These are phyloP conservation scores for Caenorhabditis plicata DNA, from an alignment of 2,888 invertebrate species.

Conservation along the genomic window DNA sequence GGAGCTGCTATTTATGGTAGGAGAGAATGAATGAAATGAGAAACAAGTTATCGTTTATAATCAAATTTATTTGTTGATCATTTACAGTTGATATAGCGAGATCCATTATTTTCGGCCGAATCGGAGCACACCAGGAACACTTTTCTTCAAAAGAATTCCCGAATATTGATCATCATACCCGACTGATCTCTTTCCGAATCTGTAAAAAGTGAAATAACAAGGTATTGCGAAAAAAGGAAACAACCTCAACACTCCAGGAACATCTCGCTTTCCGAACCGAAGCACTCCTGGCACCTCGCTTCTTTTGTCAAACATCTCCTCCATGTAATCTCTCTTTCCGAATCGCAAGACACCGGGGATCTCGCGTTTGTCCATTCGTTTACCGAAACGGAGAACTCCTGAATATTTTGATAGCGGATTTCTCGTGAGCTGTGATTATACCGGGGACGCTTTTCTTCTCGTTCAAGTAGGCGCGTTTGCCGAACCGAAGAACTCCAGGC, in stretches of 20 bases:
- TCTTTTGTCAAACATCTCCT: slow-evolving; percentile 25
- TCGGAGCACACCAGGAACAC: slow-evolving; percentile 50
- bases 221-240: not conserved
- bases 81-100: not conserved
- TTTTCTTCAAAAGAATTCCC: slow-evolving; percentile 40
- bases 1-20: too few species aligned
- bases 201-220: slow-evolving; percentile 5
- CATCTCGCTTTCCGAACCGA: slow-evolving; percentile 47
- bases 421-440: slow-evolving; percentile 7
- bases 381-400: slow-evolving; percentile 48
- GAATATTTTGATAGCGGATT: not conserved
- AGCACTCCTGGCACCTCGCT: slow-evolving; percentile 41
- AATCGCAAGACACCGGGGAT: slow-evolving; percentile 42
- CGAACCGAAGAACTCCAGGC: slow-evolving; percentile 46
- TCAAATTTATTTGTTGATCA: not conserved
- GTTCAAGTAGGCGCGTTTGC: slow-evolving; percentile 36
- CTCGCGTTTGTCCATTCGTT: slow-evolving; percentile 37
- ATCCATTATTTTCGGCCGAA: slow-evolving; percentile 37
- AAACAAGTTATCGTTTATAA: too few species aligned
- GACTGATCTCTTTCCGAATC: slow-evolving; percentile 44
- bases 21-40: too few species aligned
- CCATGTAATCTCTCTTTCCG: slow-evolving; percentile 26
- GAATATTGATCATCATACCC: slow-evolving; percentile 35
- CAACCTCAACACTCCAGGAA: slow-evolving; percentile 45
- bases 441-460: slow-evolving; percentile 52